These are phyloP conservation scores for Hylaeus anthracinus DNA, from an alignment of 1,140 invertebrate species.

Conservation along the genomic window DNA sequence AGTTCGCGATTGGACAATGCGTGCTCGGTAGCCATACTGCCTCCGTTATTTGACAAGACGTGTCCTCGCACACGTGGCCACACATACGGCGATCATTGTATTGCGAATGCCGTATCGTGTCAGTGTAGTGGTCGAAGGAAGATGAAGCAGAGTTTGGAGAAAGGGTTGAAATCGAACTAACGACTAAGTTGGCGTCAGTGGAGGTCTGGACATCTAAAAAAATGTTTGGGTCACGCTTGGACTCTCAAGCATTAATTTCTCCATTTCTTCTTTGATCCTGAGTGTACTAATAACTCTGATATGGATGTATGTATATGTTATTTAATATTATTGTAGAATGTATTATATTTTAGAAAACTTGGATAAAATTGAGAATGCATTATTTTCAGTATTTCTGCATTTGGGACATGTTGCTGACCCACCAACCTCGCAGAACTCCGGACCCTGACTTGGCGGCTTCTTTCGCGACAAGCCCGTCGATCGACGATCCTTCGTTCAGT, in stretches of 20 bases:
- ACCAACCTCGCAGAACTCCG: not conserved
- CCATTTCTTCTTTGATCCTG: too few relatives aligned
- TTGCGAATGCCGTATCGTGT: not conserved
- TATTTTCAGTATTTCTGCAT: not conserved
- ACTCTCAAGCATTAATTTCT: too few relatives aligned
- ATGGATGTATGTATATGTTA: too few relatives aligned
- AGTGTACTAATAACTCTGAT: too few relatives aligned
- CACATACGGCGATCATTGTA: not conserved
- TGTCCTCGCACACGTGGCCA: constrained; percentile 22
- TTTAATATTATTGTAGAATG: too few relatives aligned
- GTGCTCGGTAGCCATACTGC: constrained; percentile 68
- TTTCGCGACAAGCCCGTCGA: not conserved
- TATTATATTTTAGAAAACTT: too few relatives aligned
- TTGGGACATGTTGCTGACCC: not conserved
- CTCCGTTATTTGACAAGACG: constrained; percentile 59
- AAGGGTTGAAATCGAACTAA: not conserved
- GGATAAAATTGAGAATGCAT: too few relatives aligned
- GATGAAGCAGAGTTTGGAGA: not conserved
- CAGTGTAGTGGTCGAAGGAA: not conserved
- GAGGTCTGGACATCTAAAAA: not conserved
- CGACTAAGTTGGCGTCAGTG: not conserved
- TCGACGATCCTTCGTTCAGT: not conserved
- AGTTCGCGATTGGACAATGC: constrained; percentile 55
- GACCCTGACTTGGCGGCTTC: not conserved
- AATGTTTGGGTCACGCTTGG: not conserved